Percentiles rank a stretch among this genome's conserved stretches.
phyloP scores from a whole-genome alignment of 2,797 vertebrate species.

The Avahi laniger region DNA sequence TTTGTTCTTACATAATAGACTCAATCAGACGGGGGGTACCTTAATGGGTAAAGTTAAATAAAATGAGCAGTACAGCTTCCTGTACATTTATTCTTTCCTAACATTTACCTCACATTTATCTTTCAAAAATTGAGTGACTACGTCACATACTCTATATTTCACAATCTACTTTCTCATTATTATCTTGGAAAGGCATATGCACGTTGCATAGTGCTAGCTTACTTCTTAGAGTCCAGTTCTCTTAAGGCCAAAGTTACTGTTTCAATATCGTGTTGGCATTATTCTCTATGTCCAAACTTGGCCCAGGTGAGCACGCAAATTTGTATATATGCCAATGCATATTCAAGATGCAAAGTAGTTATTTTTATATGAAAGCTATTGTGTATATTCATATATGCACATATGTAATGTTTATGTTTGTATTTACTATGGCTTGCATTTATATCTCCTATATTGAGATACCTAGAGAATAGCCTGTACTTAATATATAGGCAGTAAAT shows the following conservation, averaged over 20 bases:
- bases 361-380: background rate
- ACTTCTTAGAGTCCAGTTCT: background rate
- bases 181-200: background rate
- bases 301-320: background rate
- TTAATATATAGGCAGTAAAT: background rate
- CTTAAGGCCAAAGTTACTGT: background rate
- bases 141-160: background rate
- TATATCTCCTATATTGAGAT: background rate
- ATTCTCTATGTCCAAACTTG: background rate
- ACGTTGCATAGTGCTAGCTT: background rate
- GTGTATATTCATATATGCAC: background rate
- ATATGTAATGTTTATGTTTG: background rate
- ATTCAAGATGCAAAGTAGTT: background rate
- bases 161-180: background rate
- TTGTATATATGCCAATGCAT: background rate
- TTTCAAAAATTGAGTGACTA: background rate
- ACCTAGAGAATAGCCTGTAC: background rate
- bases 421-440: background rate
- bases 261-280: background rate
- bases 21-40: background rate
- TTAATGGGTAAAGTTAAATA: background rate
- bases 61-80: background rate
- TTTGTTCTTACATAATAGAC: conserved; percentile 11
- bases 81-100: background rate
- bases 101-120: background rate